Percentiles rank a stretch among this genome's conserved stretches.
These are phyloP conservation scores for Yasuhikotakia modesta DNA, from an alignment of 2,797 vertebrate genomes.

Conservation along the genomic window DNA sequence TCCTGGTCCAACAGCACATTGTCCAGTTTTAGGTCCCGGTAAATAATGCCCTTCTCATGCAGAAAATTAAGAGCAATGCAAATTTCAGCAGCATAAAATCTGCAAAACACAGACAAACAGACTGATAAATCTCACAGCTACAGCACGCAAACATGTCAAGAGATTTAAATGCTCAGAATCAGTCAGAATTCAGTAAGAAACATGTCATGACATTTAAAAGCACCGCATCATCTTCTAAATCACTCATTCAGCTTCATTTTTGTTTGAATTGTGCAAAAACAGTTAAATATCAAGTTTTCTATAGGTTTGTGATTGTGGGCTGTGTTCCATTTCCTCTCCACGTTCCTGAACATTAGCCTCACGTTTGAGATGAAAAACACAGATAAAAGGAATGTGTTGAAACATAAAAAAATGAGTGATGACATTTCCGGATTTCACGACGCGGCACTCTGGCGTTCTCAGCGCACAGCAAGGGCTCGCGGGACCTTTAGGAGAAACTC, in stretches of 20 bases:
- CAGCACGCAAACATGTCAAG: too few species aligned
- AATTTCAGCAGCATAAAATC: constrained; percentile 98
- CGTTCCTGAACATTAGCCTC: not conserved
- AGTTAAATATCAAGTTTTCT: not conserved
- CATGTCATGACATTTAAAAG: too few species aligned
- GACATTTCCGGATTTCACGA: constrained; percentile 39
- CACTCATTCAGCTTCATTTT: not conserved
- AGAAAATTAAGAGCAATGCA: constrained; percentile 97
- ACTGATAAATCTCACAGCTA: not conserved
- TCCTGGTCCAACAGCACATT: constrained; percentile 95
- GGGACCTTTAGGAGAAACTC: constrained; percentile 63
- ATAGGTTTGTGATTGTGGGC: not conserved
- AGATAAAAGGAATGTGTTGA: constrained; percentile 14
- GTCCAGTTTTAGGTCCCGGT: constrained; percentile 96
- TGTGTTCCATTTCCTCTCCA: not conserved
- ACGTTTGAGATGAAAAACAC: not conserved
- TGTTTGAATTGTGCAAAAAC: not conserved
- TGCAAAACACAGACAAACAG: constrained; percentile 60
- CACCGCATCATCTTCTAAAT: too few species aligned
- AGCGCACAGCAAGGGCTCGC: constrained; percentile 44
- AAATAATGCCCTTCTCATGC: constrained; percentile 96
- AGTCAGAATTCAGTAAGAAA: too few species aligned
- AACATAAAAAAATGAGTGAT: constrained; percentile 15
- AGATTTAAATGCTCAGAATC: too few species aligned
- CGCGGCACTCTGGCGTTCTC: constrained; percentile 2